Evolutionary conservation across 2,797 vertebrate genomes (phyloP), one percentile per base, ranked within the genome.

Genomic region (Tenualosa thibaudeaui): DNA sequence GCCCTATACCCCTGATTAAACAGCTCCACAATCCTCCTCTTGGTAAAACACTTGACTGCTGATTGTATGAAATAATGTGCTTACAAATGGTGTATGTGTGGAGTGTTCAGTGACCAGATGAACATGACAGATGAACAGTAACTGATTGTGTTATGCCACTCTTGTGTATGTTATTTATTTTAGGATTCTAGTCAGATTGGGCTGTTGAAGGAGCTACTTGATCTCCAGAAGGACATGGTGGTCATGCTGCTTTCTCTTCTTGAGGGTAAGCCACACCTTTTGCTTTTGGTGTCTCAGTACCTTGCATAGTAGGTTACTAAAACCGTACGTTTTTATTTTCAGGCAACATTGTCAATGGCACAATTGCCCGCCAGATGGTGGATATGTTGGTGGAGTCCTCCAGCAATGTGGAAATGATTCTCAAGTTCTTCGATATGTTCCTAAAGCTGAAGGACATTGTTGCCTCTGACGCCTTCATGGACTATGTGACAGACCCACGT

Each of bases 341-440:
- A 51, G 50, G 50, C 50, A 99, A 99, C 0, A 91, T 99, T 87
- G 98, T 99, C 82, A 99, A 99, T 0, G 98, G 98, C 22, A 99
- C 96, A 84, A 99, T 99, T 10, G 98, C 98, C 3, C 94, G 95
- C 51, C 98, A 99, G 92, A 99, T 99, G 98, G 98, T 99, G 50
- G 98, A 99, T 95, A 99, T 99, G 98, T 92, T 99, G 83, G 98
- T 99, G 87, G 98, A 99, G 86, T 99, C 98, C 1, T 99, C 98
- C 9, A 98, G 97, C 94, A 99, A 99, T 0, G 98, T 99, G 90
- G 98, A 98, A 92, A 98, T 99, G 97, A 99, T 99, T 91, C 97
- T 99, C 81, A 99, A 99, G 91, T 99, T 99, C 95, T 99, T 99
- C 0, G 98, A 99, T 94, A 99, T 98, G 97, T 99, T 99, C 95